Conservation (phyloP, 2,888 invertebrate genomes). For the Actias luna region DNA sequence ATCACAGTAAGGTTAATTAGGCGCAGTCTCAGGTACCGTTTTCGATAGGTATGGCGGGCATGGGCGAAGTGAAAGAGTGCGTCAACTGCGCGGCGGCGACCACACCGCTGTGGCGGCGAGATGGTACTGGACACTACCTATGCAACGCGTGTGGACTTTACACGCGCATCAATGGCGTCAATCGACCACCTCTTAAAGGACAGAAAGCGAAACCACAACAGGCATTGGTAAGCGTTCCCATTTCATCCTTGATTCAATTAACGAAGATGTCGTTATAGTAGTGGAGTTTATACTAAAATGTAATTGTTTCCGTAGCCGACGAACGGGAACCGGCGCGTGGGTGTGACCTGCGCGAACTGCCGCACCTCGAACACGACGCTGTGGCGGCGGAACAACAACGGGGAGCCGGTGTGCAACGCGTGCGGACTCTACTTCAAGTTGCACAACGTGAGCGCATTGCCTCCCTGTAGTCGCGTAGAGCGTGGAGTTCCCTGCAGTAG, state of each 20-base stretch:
- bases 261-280: too few relatives aligned
- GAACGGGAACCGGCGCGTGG: conserved; percentile 84
- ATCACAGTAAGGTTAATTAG: neutral
- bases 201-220: conserved; percentile 85
- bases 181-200: conserved; percentile 86
- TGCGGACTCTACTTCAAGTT: conserved; percentile 97
- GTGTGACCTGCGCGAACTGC: conserved; percentile 97
- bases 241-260: too few relatives aligned
- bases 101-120: conserved; percentile 98
- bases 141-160: conserved; percentile 99
- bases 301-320: conserved; percentile 61
- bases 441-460: conserved; percentile 85
- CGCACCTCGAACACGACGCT: conserved; percentile 95
- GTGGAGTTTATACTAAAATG: neutral
- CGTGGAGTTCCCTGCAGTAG: too few relatives aligned
- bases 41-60: conserved; percentile 61
- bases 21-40: neutral
- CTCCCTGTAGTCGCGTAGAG: neutral
- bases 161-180: conserved; percentile 86
- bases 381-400: conserved; percentile 96
- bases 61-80: conserved; percentile 90
- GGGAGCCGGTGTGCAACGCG: conserved; percentile 99
- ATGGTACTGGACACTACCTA: conserved; percentile 99
- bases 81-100: conserved; percentile 96
- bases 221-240: conserved; percentile 59